A percentile compares a stretch with the other conserved stretches of the same genome.
Conservation (phyloP, 2,888 invertebrate species). For the Thera britannica region DNA sequence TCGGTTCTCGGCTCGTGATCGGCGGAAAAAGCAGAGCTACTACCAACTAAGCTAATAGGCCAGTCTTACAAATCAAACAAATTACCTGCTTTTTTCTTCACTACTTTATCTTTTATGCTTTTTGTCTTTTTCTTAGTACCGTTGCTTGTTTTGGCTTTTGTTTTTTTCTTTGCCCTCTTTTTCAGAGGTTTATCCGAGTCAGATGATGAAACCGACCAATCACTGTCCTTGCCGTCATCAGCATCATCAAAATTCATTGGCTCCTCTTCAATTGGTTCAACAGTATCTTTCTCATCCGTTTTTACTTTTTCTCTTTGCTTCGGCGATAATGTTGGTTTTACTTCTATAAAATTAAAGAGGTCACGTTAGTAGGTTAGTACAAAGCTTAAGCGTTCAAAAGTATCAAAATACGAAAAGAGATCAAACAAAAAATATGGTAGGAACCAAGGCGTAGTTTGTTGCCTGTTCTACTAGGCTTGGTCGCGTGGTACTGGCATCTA, state of each 20-base stretch:
- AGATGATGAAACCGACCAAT: slow-evolving; percentile 64
- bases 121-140: slow-evolving; percentile 50
- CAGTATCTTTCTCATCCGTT: background rate
- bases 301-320: slow-evolving; percentile 2
- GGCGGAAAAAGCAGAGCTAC: no score
- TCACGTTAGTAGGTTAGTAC: no score
- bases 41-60: no score
- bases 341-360: slow-evolving; percentile 46
- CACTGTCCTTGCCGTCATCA: slow-evolving; percentile 50
- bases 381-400: no score
- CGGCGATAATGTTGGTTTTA: slow-evolving; percentile 52
- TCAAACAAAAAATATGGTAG: no score
- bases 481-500: no score
- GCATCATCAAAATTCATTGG: slow-evolving; percentile 30
- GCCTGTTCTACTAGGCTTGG: no score
- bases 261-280: slow-evolving; percentile 2
- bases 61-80: background rate
- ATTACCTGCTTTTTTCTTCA: slow-evolving; percentile 56
- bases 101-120: slow-evolving; percentile 48
- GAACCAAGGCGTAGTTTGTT: no score
- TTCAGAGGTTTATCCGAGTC: slow-evolving; percentile 74
- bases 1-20: no score
- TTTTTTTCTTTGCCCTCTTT: slow-evolving; percentile 44
- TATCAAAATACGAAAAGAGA: no score
- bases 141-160: slow-evolving; percentile 19